Base-by-base conservation (phyloP, 2,797 vertebrate species). In the Lophius americanus region DNA sequence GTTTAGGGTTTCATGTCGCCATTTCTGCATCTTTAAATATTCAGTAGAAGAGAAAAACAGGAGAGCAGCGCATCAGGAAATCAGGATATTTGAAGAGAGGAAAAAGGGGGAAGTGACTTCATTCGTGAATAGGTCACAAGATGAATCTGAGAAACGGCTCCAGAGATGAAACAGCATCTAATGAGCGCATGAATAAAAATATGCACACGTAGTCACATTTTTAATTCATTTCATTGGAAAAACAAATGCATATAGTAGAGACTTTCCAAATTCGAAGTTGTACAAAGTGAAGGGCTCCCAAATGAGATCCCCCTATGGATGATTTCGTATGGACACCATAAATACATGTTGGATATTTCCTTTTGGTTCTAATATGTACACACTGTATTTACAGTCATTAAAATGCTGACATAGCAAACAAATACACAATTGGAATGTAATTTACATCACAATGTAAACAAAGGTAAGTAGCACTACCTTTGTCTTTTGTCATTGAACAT, bases 141-240 rank as follows among this genome's bases (percentile, higher is more conserved):
- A 83, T 12, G 51, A 57, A 50, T 60, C 56, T 12, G 38, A 64
- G 41, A 54, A 42, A 4, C 42, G 43, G 57, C n/a, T 62, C 36
- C 2, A 53, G n/a, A 70, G 53, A 66, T 10, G 13, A 36, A 72
- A 42, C 23, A 48, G 64, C 32, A 13, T 60, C 52, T 47, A 60
- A 54, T 47, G 13, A 48, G 12, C 39, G 51, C 39, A 56, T 35
- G 14, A 66, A 70, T 23, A 14, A 48, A 43, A 70, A 60, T 36
- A 42, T 12, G 9, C 52, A 68, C 9, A 73, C 32, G 52, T 23
- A 73, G 12, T 85, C 88, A 74, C 78, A 81, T 63, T 56, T 85
- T 90, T 85, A 73, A 85, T 88, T 84, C 51, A 49, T 56, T 86
- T 90, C 77, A 89, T 82, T 88, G 78, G 78, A 86, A 91, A 52